Conservation (phyloP, 1,140 invertebrate genomes). For the Aphaenogaster ashmeadi region DNA sequence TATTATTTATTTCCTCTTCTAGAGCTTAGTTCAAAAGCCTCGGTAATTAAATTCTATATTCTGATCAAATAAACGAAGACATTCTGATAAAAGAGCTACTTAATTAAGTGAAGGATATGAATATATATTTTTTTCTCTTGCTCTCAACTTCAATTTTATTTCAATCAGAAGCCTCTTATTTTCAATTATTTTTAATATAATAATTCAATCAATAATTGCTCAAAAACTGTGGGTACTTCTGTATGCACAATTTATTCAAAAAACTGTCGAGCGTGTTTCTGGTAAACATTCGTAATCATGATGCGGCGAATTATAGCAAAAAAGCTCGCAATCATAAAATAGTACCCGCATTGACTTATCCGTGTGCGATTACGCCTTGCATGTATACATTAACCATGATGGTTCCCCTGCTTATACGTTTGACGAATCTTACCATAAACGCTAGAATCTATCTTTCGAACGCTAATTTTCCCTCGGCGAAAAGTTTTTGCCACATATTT, state of each 20-base stretch:
- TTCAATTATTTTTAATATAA: slow-evolving; percentile 1
- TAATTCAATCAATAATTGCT: slow-evolving; percentile 5
- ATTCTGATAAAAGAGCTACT: background rate
- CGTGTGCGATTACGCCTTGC: background rate
- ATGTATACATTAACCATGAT: background rate
- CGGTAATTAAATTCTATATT: background rate
- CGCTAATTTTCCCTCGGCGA: background rate
- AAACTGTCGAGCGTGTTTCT: background rate
- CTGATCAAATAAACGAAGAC: background rate
- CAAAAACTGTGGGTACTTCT: background rate
- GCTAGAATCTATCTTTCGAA: background rate
- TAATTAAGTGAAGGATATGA: background rate
- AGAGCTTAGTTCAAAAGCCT: background rate
- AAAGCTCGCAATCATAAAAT: slow-evolving; percentile 15
- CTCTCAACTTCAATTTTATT: background rate
- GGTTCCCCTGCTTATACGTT: background rate
- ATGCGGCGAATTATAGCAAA: background rate
- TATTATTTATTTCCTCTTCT: background rate
- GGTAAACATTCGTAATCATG: background rate
- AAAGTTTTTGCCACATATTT: background rate
- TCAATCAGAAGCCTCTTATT: background rate
- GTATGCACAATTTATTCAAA: slow-evolving; percentile 25
- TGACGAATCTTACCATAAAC: background rate
- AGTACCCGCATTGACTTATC: slow-evolving; percentile 29
- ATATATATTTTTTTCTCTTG: background rate